These are phyloP conservation scores for Turnix velox DNA, from an alignment of 2,113 vertebrate genomes.

Conservation along the genomic window DNA sequence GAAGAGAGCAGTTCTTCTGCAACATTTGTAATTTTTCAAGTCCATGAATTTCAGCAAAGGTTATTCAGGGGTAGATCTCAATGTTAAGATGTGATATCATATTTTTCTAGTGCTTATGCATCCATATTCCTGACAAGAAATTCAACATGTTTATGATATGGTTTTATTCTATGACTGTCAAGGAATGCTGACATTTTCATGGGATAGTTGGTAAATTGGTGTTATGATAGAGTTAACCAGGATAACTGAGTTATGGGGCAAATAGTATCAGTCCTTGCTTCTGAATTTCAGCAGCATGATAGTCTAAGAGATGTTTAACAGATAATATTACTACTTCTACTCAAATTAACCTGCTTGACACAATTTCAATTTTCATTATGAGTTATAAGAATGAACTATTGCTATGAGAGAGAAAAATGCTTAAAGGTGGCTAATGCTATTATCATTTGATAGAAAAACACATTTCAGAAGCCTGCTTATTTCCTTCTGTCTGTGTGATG, in stretches of 20 bases:
- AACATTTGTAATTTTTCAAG: not conserved
- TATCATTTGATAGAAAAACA: not conserved
- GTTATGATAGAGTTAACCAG: not conserved
- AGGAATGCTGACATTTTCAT: not conserved
- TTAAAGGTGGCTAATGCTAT: not conserved
- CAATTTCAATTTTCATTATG: not conserved
- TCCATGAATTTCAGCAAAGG: not conserved
- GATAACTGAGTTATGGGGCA: not conserved
- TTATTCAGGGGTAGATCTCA: not conserved
- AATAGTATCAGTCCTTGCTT: not conserved
- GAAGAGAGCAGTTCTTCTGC: not conserved
- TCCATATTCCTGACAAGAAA: not conserved
- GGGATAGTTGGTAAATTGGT: not conserved
- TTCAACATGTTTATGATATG: not conserved
- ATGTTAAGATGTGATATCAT: not conserved
- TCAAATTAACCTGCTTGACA: not conserved
- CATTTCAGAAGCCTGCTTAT: constrained; percentile 22
- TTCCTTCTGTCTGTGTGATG: constrained; percentile 9
- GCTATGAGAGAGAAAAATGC: not conserved
- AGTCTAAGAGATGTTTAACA: not conserved
- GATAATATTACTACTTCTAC: not conserved
- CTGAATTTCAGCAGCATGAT: not conserved
- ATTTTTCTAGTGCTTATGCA: not conserved
- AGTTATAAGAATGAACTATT: not conserved
- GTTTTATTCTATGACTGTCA: not conserved